phyloP scores from a whole-genome alignment of 2,113 vertebrate species.

The Tapirus terrestris region DNA sequence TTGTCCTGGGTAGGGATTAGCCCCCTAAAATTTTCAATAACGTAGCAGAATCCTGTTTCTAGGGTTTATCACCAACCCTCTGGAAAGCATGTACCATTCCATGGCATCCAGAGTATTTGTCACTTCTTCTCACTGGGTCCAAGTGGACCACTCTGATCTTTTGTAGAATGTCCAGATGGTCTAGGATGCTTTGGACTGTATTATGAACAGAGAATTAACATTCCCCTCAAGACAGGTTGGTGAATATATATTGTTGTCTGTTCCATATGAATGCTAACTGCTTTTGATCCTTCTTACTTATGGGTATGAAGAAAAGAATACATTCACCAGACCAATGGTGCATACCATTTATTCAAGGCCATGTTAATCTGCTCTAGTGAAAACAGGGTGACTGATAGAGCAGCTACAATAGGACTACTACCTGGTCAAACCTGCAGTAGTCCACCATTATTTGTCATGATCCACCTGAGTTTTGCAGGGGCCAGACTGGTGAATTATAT shows the following conservation, averaged over 20 bases:
- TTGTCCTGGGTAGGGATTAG: background rate
- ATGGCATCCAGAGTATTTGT: background rate
- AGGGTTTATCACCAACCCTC: background rate
- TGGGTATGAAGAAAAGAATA: conserved; percentile 11
- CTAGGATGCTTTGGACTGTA: background rate
- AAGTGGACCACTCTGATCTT: background rate
- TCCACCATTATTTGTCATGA: background rate
- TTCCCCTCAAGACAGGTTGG: background rate
- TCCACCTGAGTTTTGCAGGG: background rate
- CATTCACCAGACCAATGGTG: conserved; percentile 29
- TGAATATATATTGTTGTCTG: background rate
- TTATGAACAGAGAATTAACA: conserved; percentile 21
- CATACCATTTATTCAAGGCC: background rate
- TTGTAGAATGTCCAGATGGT: background rate
- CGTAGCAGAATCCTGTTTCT: background rate
- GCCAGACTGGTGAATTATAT: background rate
- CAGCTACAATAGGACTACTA: background rate
- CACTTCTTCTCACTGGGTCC: background rate
- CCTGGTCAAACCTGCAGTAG: background rate
- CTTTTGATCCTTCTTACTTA: conserved; percentile 55
- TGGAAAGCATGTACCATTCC: background rate
- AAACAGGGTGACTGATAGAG: background rate
- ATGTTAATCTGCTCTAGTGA: conserved; percentile 29
- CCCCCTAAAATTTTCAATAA: background rate
- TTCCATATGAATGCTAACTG: background rate